These are phyloP conservation scores for Pandion haliaetus DNA, from an alignment of 2,113 vertebrate genomes.

Conservation along the genomic window DNA sequence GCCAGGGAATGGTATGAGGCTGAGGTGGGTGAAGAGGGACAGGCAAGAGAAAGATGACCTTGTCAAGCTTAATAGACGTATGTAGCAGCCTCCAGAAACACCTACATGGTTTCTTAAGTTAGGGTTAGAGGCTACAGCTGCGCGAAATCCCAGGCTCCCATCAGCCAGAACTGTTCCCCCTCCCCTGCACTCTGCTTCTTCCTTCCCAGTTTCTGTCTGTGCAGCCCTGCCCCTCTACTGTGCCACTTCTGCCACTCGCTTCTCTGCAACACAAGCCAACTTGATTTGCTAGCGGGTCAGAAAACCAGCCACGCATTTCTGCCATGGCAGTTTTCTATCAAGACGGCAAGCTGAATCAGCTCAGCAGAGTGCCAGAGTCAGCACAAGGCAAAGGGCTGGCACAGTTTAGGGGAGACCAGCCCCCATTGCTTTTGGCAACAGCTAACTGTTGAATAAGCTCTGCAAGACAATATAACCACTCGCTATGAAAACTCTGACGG, in stretches of 20 bases:
- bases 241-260: not conserved
- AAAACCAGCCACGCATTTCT: not conserved
- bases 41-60: not conserved
- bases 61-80: not conserved
- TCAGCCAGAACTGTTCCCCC: not conserved
- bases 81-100: not conserved
- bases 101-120: rapidly evolving
- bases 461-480: not conserved
- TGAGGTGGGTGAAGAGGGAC: not conserved
- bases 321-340: not conserved
- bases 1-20: not conserved
- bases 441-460: not conserved
- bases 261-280: not conserved
- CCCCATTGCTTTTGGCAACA: not conserved
- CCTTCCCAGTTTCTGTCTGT: not conserved
- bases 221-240: not conserved
- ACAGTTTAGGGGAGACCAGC: not conserved
- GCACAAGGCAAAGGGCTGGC: not conserved
- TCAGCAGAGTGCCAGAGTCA: not conserved
- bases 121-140: not conserved
- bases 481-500: not conserved
- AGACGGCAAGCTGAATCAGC: not conserved
- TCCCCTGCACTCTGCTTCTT: not conserved
- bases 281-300: not conserved
- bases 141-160: not conserved